These are phyloP conservation scores for Sigmodon hispidus DNA, from an alignment of 2,113 vertebrate species.

Conservation along the genomic window DNA sequence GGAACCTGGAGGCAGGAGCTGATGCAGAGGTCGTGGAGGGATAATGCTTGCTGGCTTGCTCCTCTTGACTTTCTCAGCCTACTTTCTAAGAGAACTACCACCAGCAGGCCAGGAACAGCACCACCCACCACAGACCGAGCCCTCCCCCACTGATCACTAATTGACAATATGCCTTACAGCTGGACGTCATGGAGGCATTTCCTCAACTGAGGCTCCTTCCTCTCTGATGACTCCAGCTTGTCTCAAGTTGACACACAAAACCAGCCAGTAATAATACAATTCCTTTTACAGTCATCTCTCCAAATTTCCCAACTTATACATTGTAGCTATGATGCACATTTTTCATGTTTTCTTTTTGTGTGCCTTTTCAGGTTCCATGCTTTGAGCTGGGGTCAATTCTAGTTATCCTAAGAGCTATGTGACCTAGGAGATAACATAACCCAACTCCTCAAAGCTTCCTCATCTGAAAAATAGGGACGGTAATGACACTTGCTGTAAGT, in stretches of 20 bases:
- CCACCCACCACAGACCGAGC: background rate
- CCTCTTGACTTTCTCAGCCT: background rate
- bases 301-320: background rate
- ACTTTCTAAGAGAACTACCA: background rate
- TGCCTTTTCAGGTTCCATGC: background rate
- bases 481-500: background rate
- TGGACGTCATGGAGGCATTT: background rate
- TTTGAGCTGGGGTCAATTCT: background rate
- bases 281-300: conserved; percentile 20
- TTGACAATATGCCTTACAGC: background rate
- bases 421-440: background rate
- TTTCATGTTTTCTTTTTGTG: background rate
- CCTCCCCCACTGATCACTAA: background rate
- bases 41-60: background rate
- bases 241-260: background rate
- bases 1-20: background rate
- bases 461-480: background rate
- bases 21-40: background rate
- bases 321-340: background rate
- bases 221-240: background rate
- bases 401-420: background rate
- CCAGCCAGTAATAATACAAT: background rate
- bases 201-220: background rate
- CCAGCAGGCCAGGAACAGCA: background rate
- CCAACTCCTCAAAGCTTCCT: background rate